Evolutionary conservation across 2,113 vertebrate genomes (phyloP), one percentile per base, ranked within the genome.

Genomic region (Malaclemys terrapin): DNA sequence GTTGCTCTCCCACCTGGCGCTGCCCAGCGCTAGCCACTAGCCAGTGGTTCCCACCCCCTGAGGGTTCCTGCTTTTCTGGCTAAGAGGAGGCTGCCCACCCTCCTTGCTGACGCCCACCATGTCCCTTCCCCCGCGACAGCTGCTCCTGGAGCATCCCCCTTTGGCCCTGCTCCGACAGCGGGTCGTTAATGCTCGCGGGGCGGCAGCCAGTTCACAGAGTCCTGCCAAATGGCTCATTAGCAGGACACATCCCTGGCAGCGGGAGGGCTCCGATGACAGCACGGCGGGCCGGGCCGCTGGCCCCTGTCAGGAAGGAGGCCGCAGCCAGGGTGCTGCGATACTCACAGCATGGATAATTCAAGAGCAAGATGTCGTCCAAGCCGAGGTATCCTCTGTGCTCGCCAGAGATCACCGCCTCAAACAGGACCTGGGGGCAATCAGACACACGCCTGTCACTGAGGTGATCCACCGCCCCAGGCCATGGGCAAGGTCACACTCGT

Each of bases 321-420:
- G 35, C 1, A 38, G 59, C 12, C 90, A 8, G 25, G 22, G 5
- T 17, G 10, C 2, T 42, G 52, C 29, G 1, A 35, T 95, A 99
- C 99, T 99, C 98, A 99, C 99, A 99, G 95, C 99, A 99, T 0
- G 99, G 99, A 89, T 99, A 99, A 97, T 99, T 99, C 96, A 99
- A 98, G 80, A 99, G 98, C 98, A 99, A 97, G 95, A 99, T 99
- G 98, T 99, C 99, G 96, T 99, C 99, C 90, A 99, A 96, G 85
- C 99, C 99, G 35, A 99, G 98, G 97, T 99, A 99, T 54, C 99
- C 99, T 84, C 98, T 98, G 19, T 91, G 98, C 89, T 99, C 99
- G 4, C 98, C 97, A 95, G 99, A 99, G 93, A 99, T 98, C 24
- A 99, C 98, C 0, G 99, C 99, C 98, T 99, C 99, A 49, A 99